A percentile compares a stretch with the other conserved stretches of the same genome.
These are phyloP conservation scores for Avahi laniger DNA, from an alignment of 2,797 vertebrate species.

Conservation along the genomic window DNA sequence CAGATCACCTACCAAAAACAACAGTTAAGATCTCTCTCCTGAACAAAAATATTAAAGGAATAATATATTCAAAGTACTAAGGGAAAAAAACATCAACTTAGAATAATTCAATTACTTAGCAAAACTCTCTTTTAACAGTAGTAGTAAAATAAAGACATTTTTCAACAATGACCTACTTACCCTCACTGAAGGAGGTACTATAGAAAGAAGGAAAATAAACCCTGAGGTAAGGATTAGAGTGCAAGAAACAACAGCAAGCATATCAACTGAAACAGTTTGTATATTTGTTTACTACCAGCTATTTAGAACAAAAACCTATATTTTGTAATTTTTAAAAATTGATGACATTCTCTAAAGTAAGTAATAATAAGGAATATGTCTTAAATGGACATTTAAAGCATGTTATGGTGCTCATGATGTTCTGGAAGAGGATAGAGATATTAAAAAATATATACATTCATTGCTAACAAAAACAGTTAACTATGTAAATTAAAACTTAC, in stretches of 20 bases:
- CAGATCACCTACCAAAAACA: not conserved
- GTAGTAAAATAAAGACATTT: not conserved
- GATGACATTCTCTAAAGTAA: not conserved
- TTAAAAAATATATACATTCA: not conserved
- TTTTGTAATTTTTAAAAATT: not conserved
- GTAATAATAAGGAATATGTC: not conserved
- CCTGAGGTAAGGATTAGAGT: not conserved
- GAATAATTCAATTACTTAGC: not conserved
- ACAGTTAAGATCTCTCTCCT: not conserved
- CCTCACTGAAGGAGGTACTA: not conserved
- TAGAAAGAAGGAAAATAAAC: not conserved
- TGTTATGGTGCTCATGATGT: not conserved
- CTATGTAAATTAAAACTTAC: not conserved
- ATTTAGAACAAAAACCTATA: not conserved
- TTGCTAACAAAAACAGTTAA: not conserved
- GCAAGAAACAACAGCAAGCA: not conserved
- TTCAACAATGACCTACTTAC: not conserved
- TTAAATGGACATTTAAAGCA: not conserved
- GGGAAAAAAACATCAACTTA: not conserved
- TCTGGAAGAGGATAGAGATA: not conserved
- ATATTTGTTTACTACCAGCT: not conserved
- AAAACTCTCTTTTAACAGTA: not conserved
- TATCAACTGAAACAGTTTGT: not conserved
- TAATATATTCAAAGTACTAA: not conserved
- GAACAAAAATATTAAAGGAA: slow-evolving; percentile 3